These are phyloP conservation scores for Pitangus sulphuratus DNA, from an alignment of 2,797 vertebrate genomes.

Conservation along the genomic window DNA sequence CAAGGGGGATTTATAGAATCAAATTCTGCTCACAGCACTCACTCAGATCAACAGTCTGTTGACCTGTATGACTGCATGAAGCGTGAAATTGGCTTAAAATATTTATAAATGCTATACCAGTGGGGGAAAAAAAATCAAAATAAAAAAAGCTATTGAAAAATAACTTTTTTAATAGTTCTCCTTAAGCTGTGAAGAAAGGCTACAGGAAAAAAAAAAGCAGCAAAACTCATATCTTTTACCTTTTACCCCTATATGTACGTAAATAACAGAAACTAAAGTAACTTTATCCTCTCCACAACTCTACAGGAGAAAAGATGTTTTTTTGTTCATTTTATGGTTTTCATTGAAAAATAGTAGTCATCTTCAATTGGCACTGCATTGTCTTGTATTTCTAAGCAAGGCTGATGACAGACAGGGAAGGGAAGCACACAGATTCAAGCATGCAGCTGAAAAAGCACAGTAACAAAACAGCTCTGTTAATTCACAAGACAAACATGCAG, in stretches of 20 bases:
- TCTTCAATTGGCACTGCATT: not conserved
- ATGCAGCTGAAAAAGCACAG: slow-evolving; percentile 15
- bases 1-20: not conserved
- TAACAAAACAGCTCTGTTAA: not conserved
- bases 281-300: not conserved
- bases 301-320: not conserved
- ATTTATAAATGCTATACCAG: not conserved
- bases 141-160: not conserved
- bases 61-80: not conserved
- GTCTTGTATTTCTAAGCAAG: not conserved
- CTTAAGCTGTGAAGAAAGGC: not conserved
- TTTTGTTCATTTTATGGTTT: slow-evolving; percentile 15
- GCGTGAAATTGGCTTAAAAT: not conserved
- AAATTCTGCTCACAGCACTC: not conserved
- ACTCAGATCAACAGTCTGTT: slow-evolving; percentile 24
- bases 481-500: slow-evolving; percentile 66
- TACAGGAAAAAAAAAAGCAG: not conserved
- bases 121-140: too few relatives aligned
- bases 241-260: not conserved
- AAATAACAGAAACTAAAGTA: not conserved
- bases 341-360: slow-evolving; percentile 45
- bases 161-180: not conserved
- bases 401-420: not conserved
- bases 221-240: not conserved
- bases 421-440: slow-evolving; percentile 46